Evolutionary conservation across 1,140 invertebrate genomes (phyloP), one percentile per base, ranked within the genome.

Genomic region (Drosophila truncata): DNA sequence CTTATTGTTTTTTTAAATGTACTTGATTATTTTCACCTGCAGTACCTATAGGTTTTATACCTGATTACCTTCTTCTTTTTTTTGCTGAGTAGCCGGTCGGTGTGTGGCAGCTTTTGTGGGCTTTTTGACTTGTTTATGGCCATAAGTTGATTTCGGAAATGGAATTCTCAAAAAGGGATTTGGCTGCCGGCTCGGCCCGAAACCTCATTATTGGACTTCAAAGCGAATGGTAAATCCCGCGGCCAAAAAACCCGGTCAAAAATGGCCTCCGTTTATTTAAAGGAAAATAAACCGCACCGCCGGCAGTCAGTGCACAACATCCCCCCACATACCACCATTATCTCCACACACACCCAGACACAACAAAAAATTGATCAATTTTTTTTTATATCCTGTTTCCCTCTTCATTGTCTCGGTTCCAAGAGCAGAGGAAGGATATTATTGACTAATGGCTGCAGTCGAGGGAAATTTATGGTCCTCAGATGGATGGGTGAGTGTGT

Each of bases 121-220:
- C 46, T 66, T 83, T 71, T 77, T 79, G 85, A 65, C 74, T 88
- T 88, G 80, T 88, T 88, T 88, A 88, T 84, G 85, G 78, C 71
- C 82, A 81, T 88, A 90, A 81, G 78, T 90, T 88, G 81, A 84
- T 88, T 75, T 80, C 64, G 74, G 55, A 90, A 88, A 84, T 79
- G 67, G 77, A 90, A 88, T 90, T 88, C 82, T 70, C 65, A 62
- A 79, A 83, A 70, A 63, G 65, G 80, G 47, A 65, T 82, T 79
- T 65, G 46, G 33, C 59, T 58, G 60, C 31, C 29, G 46, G 41
- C 41, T 72, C 25, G 73, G 64, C 35, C 44, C 52, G 39, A 65
- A 67, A 76, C 62, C 63, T 50, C 55, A 46, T 80, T 67, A 63
- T 63, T 60, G 55, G 61, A 58, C 61, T 55, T 71, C 52, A 37